These are phyloP conservation scores for Anticlea derivata DNA, from an alignment of 2,888 invertebrate species.

Conservation along the genomic window DNA sequence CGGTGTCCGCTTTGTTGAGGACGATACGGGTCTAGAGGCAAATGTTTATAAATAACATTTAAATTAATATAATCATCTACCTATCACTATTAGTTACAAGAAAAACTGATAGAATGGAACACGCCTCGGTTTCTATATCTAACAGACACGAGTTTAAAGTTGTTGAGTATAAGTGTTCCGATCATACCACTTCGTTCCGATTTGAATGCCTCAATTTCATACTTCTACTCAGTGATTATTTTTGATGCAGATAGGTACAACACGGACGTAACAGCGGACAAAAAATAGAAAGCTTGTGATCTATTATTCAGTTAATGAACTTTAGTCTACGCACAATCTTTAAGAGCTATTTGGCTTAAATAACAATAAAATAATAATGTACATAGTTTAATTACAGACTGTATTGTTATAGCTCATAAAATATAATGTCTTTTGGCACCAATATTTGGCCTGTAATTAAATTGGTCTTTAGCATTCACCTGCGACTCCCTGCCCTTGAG, in stretches of 20 bases:
- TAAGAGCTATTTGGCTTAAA: not conserved
- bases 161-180: no score
- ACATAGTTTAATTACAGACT: no score
- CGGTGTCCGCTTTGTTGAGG: conserved; percentile 96
- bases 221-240: not conserved
- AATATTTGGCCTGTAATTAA: not conserved
- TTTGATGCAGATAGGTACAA: no score
- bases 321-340: not conserved
- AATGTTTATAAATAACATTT: not conserved
- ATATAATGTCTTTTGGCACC: conserved; percentile 11
- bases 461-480: conserved; percentile 53
- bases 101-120: not conserved
- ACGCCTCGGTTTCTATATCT: no score
- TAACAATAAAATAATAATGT: no score
- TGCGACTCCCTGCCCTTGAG: conserved; percentile 96
- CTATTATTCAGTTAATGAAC: not conserved
- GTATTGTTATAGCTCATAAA: not conserved
- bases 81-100: not conserved
- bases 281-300: not conserved
- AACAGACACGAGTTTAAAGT: no score
- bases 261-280: no score
- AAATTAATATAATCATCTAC: no score
- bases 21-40: conserved; percentile 91
- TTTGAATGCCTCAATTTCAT: no score
- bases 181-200: no score